Percentiles rank a stretch among this genome's conserved stretches.
Evolutionary conservation across 2,888 invertebrate genomes (phyloP).

Genomic region (Rhingia rostrata): DNA sequence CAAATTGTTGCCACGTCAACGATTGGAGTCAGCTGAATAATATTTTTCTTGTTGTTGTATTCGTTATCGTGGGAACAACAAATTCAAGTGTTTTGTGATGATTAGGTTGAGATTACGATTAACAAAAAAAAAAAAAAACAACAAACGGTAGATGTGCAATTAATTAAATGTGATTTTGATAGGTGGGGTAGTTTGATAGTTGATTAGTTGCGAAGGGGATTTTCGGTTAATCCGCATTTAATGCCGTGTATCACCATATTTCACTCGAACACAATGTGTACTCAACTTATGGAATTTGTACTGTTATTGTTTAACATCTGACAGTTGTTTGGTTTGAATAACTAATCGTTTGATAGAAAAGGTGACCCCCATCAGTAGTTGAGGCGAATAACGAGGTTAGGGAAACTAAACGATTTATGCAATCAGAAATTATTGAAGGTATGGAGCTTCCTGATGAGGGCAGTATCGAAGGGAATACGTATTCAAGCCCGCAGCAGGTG

Average conservation of each 20-base stretch:
- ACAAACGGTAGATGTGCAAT: conserved; percentile 36
- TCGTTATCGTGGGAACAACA: conserved; percentile 57
- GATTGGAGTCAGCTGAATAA: conserved; percentile 24
- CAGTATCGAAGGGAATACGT: too few species aligned
- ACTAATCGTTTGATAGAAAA: too few species aligned
- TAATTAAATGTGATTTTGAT: conserved; percentile 40
- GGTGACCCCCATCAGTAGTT: too few species aligned
- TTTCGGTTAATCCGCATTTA: background rate
- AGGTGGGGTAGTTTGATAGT: conserved; percentile 12
- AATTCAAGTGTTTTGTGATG: conserved; percentile 33
- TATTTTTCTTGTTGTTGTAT: conserved; percentile 16
- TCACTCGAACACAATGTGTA: background rate
- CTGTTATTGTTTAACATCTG: background rate
- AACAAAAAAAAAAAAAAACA: conserved; percentile 29
- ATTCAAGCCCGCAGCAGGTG: too few species aligned
- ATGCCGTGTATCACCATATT: conserved; percentile 28
- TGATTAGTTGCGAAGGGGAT: conserved; percentile 25
- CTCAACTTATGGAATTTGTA: background rate
- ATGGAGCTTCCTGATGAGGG: too few species aligned
- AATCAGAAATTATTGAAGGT: too few species aligned
- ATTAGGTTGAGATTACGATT: conserved; percentile 44
- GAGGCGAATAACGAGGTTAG: too few species aligned
- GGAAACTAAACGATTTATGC: too few species aligned
- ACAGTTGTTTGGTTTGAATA: too few species aligned
- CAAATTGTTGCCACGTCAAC: conserved; percentile 39